Conservation (phyloP, 2,113 vertebrate genomes). For the Saccopteryx leptura region DNA sequence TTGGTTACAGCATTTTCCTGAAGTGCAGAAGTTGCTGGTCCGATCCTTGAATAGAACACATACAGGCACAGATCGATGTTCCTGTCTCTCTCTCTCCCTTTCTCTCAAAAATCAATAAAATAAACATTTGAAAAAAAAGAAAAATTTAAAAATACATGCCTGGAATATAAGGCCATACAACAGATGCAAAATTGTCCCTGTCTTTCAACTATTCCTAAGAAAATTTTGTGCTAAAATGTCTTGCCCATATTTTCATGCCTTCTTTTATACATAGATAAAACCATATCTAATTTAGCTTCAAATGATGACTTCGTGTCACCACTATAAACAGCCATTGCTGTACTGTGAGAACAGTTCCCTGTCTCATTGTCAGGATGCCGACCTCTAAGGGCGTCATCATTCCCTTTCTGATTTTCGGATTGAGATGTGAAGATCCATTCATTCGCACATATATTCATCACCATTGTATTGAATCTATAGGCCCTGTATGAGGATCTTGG, state of each 20-base stretch:
- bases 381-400: neutral
- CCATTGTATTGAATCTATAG: neutral
- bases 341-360: neutral
- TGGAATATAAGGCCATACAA: neutral
- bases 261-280: conserved; percentile 5
- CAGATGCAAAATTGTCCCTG: neutral
- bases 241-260: conserved; percentile 5
- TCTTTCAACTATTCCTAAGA: conserved; percentile 42
- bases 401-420: conserved; percentile 31
- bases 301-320: neutral
- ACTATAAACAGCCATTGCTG: neutral
- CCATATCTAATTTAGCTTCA: neutral
- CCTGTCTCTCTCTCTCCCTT: too few relatives aligned
- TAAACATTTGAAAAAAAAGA: too few relatives aligned
- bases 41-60: too few relatives aligned
- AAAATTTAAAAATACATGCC: too few relatives aligned
- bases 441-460: neutral
- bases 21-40: too few relatives aligned
- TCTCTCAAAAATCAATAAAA: too few relatives aligned
- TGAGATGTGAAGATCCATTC: neutral
- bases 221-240: conserved; percentile 5
- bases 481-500: neutral
- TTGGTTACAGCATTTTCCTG: too few relatives aligned
- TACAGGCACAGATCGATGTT: too few relatives aligned
- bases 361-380: neutral